These are phyloP conservation scores for Ormyrus thymus DNA, from an alignment of 2,888 invertebrate species.

Conservation along the genomic window DNA sequence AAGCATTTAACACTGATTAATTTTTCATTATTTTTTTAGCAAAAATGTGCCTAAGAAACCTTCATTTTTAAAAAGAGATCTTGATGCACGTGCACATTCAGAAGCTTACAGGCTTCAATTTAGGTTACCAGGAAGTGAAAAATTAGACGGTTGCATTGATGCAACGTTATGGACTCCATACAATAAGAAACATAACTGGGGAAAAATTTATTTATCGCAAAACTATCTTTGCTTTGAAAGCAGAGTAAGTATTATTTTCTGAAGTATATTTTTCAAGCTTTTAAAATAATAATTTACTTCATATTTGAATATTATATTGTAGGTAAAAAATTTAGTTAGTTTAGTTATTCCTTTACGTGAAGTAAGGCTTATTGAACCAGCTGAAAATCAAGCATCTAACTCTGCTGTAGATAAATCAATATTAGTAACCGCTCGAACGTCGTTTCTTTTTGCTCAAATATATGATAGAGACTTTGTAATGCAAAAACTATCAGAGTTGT, in stretches of 20 bases:
- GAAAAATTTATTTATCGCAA: conserved; percentile 92
- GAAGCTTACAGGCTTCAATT: conserved; percentile 91
- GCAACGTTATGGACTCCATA: conserved; percentile 96
- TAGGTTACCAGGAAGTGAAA: conserved; percentile 91
- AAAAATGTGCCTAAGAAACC: conserved; percentile 93
- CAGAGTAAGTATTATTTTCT: conserved; percentile 80
- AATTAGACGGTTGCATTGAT: conserved; percentile 94
- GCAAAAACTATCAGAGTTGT: conserved; percentile 91
- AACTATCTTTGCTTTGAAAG: conserved; percentile 98
- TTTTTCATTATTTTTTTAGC: conserved; percentile 75
- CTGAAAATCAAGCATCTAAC: conserved; percentile 82
- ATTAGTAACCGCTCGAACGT: conserved; percentile 87
- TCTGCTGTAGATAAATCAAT: conserved; percentile 82
- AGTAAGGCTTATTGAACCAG: conserved; percentile 85
- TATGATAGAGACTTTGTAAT: conserved; percentile 91
- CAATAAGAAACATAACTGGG: conserved; percentile 91
- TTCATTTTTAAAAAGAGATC: conserved; percentile 94
- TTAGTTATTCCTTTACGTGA: conserved; percentile 93
- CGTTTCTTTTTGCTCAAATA: conserved; percentile 92
- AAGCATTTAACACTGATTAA: neutral
- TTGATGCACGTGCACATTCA: conserved; percentile 95
- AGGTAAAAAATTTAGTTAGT: conserved; percentile 88
- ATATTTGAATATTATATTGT: conserved; percentile 42
- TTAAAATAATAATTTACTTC: conserved; percentile 7
- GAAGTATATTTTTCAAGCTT: conserved; percentile 31